phyloP scores from a whole-genome alignment of 1,140 invertebrate species.

The Drosophila bocqueti region DNA sequence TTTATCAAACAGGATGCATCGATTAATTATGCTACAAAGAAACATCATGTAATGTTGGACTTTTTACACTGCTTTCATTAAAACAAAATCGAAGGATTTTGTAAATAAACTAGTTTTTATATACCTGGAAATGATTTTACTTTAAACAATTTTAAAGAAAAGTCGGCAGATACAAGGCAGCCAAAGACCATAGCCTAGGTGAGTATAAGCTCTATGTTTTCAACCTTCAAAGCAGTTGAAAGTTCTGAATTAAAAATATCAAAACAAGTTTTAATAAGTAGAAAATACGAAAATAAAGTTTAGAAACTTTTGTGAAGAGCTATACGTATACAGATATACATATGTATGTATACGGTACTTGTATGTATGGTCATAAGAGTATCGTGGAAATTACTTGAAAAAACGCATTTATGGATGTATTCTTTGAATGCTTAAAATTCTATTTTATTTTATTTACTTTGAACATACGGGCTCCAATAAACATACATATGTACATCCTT shows the following conservation, averaged over 20 bases:
- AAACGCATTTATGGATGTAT: not conserved
- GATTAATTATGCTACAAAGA: slow-evolving; percentile 9
- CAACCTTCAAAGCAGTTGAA: too few species aligned
- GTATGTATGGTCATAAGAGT: too few species aligned
- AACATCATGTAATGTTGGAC: not conserved
- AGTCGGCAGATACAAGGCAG: not conserved
- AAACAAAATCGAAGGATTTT: not conserved
- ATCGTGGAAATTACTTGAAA: not conserved
- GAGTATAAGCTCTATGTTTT: too few species aligned
- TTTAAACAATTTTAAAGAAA: not conserved
- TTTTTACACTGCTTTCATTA: not conserved
- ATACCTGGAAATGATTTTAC: not conserved
- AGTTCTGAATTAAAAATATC: not conserved
- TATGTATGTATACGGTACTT: too few species aligned
- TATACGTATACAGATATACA: too few species aligned
- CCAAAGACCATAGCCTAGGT: not conserved
- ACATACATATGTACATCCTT: too few species aligned
- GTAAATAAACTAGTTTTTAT: not conserved
- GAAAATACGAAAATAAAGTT: too few species aligned
- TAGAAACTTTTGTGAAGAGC: not conserved
- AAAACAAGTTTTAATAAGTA: too few species aligned
- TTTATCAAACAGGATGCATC: not conserved
- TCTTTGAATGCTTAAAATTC: not conserved
- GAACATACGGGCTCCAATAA: not conserved
- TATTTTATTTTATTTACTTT: not conserved